Percentiles rank a stretch among this genome's conserved stretches.
These are phyloP conservation scores for Drosophila suzukii DNA, from an alignment of 1,140 invertebrate species.

Conservation along the genomic window DNA sequence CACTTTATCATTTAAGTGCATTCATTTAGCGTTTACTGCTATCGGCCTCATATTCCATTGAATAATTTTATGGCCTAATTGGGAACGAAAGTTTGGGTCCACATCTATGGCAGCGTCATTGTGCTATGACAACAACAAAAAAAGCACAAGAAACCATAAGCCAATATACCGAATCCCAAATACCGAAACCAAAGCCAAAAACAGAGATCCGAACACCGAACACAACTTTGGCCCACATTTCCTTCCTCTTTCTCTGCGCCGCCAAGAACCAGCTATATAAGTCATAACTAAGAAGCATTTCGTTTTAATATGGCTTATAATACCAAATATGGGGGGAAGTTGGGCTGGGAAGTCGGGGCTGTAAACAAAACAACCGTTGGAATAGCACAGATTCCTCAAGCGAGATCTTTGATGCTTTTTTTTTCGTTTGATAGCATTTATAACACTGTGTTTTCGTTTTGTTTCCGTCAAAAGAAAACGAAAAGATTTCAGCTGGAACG, in stretches of 20 bases:
- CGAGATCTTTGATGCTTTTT: constrained; percentile 24
- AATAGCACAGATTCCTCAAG: constrained; percentile 63
- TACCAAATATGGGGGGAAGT: constrained; percentile 23
- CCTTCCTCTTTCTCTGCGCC: constrained; percentile 3
- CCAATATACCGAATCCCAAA: constrained; percentile 19
- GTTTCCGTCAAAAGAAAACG: constrained; percentile 63
- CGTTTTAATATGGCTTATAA: constrained; percentile 59
- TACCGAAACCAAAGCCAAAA: constrained; percentile 13
- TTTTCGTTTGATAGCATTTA: neutral
- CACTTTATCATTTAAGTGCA: constrained; percentile 27
- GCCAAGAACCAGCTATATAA: constrained; percentile 13
- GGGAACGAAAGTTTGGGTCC: constrained; percentile 41
- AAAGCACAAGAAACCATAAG: constrained; percentile 4
- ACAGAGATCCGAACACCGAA: constrained; percentile 9
- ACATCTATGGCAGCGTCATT: constrained; percentile 31
- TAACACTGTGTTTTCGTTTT: constrained; percentile 16
- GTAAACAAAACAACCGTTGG: constrained; percentile 63
- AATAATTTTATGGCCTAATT: constrained; percentile 71
- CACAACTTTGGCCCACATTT: constrained; percentile 51
- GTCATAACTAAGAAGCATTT: constrained; percentile 48
- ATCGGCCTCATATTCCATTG: constrained; percentile 26
- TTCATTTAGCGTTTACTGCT: constrained; percentile 32
- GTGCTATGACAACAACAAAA: constrained; percentile 1
- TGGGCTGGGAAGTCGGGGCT: constrained; percentile 1
- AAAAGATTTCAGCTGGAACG: constrained; percentile 76